These are phyloP conservation scores for Lamellibrachia satsuma DNA, from an alignment of 2,888 invertebrate species.

Conservation along the genomic window DNA sequence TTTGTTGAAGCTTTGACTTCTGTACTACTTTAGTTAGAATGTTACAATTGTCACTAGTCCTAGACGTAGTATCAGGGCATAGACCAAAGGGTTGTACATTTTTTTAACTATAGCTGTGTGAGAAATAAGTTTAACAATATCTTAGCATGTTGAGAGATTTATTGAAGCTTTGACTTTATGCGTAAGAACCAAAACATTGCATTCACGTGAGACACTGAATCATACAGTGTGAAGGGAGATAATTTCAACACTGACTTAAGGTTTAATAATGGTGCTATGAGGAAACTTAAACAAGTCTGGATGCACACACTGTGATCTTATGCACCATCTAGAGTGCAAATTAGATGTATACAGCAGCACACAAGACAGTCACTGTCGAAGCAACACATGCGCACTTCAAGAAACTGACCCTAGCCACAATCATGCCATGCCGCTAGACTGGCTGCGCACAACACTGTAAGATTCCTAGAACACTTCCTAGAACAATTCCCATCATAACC, in stretches of 20 bases:
- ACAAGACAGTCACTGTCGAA: background rate
- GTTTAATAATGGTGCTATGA: background rate
- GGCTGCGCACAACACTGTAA: background rate
- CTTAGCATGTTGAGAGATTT: background rate
- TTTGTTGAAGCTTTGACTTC: background rate
- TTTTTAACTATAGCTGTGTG: background rate
- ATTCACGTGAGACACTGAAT: background rate
- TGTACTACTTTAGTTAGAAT: background rate
- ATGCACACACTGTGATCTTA: background rate
- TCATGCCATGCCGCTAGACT: background rate
- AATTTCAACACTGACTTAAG: background rate
- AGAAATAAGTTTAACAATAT: background rate
- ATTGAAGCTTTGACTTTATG: background rate
- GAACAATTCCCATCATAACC: background rate
- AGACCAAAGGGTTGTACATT: background rate
- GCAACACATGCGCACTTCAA: background rate
- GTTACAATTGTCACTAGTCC: background rate
- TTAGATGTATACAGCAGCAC: background rate
- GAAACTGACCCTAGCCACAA: background rate
- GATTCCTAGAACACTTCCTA: background rate
- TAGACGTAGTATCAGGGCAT: background rate
- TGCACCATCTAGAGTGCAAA: too few relatives aligned
- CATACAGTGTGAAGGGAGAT: background rate
- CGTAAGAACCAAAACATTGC: background rate
- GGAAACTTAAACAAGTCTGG: background rate